These are phyloP conservation scores for Hippocampus kuda DNA, from an alignment of 2,797 vertebrate genomes.

Conservation along the genomic window DNA sequence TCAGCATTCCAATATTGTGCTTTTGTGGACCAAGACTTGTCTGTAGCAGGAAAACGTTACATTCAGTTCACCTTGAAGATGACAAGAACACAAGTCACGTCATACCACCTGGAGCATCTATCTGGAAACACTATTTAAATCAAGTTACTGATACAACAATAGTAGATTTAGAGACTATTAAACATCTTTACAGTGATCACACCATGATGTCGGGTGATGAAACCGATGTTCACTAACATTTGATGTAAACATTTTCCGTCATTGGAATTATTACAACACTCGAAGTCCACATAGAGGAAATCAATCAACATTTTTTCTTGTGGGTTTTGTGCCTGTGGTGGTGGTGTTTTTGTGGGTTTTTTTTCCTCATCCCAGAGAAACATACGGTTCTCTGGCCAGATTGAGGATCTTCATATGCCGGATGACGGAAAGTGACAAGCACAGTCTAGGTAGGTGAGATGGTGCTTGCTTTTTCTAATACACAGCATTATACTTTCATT, in stretches of 20 bases:
- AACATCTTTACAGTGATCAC: slow-evolving; percentile 49
- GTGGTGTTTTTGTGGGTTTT: not conserved
- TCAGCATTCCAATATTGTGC: slow-evolving; percentile 43
- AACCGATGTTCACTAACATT: slow-evolving; percentile 34
- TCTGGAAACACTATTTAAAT: slow-evolving; percentile 43
- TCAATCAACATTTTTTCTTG: not conserved
- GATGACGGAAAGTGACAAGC: not conserved
- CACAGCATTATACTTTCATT: not conserved
- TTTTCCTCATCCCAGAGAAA: not conserved
- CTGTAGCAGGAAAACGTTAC: slow-evolving; percentile 52
- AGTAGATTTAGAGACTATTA: slow-evolving; percentile 47
- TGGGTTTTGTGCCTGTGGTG: not conserved
- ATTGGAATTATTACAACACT: slow-evolving; percentile 14
- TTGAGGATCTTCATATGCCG: not conserved
- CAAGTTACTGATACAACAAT: slow-evolving; percentile 40
- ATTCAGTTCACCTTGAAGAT: slow-evolving; percentile 55
- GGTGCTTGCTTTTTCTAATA: not conserved
- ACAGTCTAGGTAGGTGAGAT: not conserved
- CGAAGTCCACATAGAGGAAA: not conserved
- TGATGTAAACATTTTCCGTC: slow-evolving; percentile 28
- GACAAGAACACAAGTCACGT: slow-evolving; percentile 43
- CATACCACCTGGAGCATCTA: slow-evolving; percentile 26
- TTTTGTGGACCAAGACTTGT: slow-evolving; percentile 38
- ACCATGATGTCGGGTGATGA: slow-evolving; percentile 33
- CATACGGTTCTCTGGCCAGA: not conserved